Evolutionary conservation across 2,888 invertebrate species (phyloP), one percentile per base, ranked within the genome.

Genomic region (Tholera decimalis): DNA sequence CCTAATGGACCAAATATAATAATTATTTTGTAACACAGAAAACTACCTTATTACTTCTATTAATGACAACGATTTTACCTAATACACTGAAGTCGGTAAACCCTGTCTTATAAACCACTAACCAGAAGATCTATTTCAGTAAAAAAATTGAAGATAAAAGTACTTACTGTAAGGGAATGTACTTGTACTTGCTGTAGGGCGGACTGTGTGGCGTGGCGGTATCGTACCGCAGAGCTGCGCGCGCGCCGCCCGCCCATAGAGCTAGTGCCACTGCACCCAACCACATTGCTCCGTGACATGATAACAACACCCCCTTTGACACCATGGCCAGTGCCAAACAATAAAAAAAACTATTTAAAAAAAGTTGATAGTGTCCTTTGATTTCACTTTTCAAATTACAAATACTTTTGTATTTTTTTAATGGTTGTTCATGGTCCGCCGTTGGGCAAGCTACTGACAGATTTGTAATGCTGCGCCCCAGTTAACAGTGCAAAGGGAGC

Each of bases 141-240:
- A 20, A 22, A 43, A 28, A 53, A 55, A 1, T 53, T 22, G 20
- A n/a, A 30, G 4, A 44, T n/a, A 13, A 50, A 58, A 67, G 69
- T 73, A 93, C 94, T 94, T 65, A 95, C 95, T 89, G 88, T 58
- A 94, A 71, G 0, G 94, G 94, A 85, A 93, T 92, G 62, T 94
- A 94, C 84, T 91, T 93, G 73, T 93, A 90, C 37, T 87, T 91
- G 50, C 78, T 85, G 67, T 89, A 88, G 47, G 90, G 89, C 74
- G 93, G 92, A 51, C 93, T 81, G 76, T 93, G 85, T 41, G 95
- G 95, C 70, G 95, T 95, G 63, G 95, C 95, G 7, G 92, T 90
- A 81, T 93, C 93, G 85, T 93, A 94, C 39, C 89, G 88, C 55
- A 85, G 77, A 2, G 88, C 88, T 5, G 92, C 93, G 74, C 84